Conservation (phyloP, 2,113 vertebrate species). For the Rhynchopsitta pachyrhyncha region DNA sequence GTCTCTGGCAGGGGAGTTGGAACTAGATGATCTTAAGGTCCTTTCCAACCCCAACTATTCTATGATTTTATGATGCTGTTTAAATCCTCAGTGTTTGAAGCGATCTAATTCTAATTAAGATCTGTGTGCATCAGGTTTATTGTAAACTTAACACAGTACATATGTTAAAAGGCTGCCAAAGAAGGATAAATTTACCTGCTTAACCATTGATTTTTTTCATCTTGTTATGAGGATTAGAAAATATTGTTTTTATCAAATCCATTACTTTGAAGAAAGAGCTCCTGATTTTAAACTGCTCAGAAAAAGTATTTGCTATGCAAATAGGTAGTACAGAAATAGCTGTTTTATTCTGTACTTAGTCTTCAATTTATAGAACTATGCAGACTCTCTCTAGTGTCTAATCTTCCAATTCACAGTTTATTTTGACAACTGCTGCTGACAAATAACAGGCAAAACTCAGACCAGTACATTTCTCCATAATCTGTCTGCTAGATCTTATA, state of each 20-base stretch:
- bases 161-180: not conserved
- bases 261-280: not conserved
- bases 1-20: too few species aligned
- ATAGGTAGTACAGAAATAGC: not conserved
- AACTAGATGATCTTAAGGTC: too few species aligned
- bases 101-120: not conserved
- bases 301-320: not conserved
- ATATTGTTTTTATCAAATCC: not conserved
- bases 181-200: not conserved
- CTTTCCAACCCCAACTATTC: too few species aligned
- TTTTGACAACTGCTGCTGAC: not conserved
- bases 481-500: not conserved
- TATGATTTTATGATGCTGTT: not conserved
- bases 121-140: not conserved
- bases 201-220: not conserved
- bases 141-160: not conserved
- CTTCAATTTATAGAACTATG: not conserved
- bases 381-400: not conserved
- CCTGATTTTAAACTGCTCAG: not conserved
- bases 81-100: not conserved
- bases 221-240: not conserved
- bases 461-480: not conserved
- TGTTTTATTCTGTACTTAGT: not conserved
- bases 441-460: not conserved
- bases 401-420: not conserved